These are phyloP conservation scores for Alexandromys fortis DNA, from an alignment of 2,113 vertebrate genomes.

Conservation along the genomic window DNA sequence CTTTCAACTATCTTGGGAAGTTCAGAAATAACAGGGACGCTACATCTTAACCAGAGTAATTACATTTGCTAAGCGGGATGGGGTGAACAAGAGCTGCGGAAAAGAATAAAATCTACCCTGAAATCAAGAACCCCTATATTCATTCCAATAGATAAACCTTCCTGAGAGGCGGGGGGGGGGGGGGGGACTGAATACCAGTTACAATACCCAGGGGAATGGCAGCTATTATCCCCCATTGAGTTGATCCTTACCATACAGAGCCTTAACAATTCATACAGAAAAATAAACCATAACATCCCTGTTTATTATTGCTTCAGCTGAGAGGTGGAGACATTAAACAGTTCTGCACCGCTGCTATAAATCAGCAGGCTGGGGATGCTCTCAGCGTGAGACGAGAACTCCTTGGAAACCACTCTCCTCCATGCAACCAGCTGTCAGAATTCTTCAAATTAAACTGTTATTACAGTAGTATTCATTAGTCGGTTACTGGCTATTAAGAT, in stretches of 20 bases:
- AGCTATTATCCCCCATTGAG: slow-evolving; percentile 88
- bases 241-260: slow-evolving; percentile 88
- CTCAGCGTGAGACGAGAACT: slow-evolving; percentile 86
- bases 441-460: slow-evolving; percentile 91
- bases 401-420: slow-evolving; percentile 89
- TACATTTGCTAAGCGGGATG: slow-evolving; percentile 73
- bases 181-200: slow-evolving; percentile 82
- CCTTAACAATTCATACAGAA: slow-evolving; percentile 90
- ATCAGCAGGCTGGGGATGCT: slow-evolving; percentile 89
- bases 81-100: slow-evolving; percentile 41
- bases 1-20: slow-evolving; percentile 67
- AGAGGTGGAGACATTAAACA: slow-evolving; percentile 92
- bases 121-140: slow-evolving; percentile 76
- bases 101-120: slow-evolving; percentile 43
- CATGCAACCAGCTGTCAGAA: slow-evolving; percentile 89
- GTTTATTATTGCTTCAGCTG: slow-evolving; percentile 91
- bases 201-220: slow-evolving; percentile 83
- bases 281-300: slow-evolving; percentile 90
- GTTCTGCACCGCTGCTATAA: slow-evolving; percentile 89
- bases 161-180: slow-evolving; percentile 28
- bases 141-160: slow-evolving; percentile 81
- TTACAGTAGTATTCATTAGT: slow-evolving; percentile 89
- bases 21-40: slow-evolving; percentile 63
- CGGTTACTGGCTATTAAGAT: slow-evolving; percentile 89
- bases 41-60: slow-evolving; percentile 73